These are phyloP conservation scores for Adoxophyes honmai DNA, from an alignment of 1,140 invertebrate species.

Conservation along the genomic window DNA sequence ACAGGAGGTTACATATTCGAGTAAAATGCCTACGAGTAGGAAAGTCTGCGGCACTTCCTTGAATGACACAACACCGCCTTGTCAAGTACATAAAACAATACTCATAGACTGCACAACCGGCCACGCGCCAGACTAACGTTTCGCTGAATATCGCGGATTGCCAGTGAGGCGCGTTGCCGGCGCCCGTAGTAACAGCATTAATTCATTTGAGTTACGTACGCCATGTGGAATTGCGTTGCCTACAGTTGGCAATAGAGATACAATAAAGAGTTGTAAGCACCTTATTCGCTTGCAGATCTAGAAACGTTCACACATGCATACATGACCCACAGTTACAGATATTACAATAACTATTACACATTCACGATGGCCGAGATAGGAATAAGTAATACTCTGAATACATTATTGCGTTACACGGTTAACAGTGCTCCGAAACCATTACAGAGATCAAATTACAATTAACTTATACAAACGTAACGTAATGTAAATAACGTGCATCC, in stretches of 20 bases:
- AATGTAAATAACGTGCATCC: conserved; percentile 32
- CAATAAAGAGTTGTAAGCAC: conserved; percentile 4
- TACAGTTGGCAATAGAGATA: not conserved
- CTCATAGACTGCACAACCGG: too few relatives aligned
- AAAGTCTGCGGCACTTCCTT: not conserved
- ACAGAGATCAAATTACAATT: conserved; percentile 22
- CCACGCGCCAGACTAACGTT: too few relatives aligned
- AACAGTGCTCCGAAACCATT: not conserved
- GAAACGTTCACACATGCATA: too few relatives aligned
- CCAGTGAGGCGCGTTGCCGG: too few relatives aligned
- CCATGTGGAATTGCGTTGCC: too few relatives aligned
- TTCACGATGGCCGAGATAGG: conserved; percentile 9
- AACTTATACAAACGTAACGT: conserved; percentile 22
- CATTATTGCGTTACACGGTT: conserved; percentile 4
- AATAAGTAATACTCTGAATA: conserved; percentile 11
- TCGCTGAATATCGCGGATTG: too few relatives aligned
- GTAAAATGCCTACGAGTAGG: not conserved
- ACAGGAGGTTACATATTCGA: not conserved
- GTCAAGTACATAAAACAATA: not conserved
- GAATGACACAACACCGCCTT: not conserved
- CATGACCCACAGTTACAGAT: too few relatives aligned
- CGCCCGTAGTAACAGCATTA: too few relatives aligned
- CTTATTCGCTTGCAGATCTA: not conserved
- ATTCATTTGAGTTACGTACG: too few relatives aligned
- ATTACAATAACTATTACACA: not conserved